These are phyloP conservation scores for Oryzias woworae DNA, from an alignment of 2,113 vertebrate species.

Conservation along the genomic window DNA sequence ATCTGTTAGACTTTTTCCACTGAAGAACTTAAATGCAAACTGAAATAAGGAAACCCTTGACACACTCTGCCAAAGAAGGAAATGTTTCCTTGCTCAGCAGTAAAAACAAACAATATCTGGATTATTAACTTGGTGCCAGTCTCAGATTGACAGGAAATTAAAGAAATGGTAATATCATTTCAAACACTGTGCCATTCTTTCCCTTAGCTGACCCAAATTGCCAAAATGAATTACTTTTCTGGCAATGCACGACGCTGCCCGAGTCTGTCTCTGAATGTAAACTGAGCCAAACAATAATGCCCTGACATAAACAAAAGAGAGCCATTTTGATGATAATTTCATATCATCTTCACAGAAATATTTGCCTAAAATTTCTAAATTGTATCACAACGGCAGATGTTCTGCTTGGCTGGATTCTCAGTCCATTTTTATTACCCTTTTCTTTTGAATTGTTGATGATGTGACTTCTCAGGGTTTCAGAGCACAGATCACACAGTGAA, in stretches of 20 bases:
- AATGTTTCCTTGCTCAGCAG: not conserved
- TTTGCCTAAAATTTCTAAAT: conserved; percentile 24
- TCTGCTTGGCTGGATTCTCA: no score
- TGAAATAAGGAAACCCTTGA: not conserved
- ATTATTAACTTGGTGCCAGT: conserved; percentile 29
- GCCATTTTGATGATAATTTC: conserved; percentile 53
- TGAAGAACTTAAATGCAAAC: conserved; percentile 10
- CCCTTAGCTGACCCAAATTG: conserved; percentile 51
- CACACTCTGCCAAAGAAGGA: conserved; percentile 9
- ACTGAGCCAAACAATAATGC: conserved; percentile 44
- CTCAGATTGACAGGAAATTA: conserved; percentile 67
- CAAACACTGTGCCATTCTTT: conserved; percentile 47
- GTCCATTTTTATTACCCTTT: no score
- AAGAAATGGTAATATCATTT: conserved; percentile 58
- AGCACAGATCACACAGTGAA: no score
- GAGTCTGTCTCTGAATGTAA: conserved; percentile 43
- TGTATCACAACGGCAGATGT: no score
- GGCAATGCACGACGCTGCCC: conserved; percentile 50
- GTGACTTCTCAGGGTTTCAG: no score
- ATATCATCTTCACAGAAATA: conserved; percentile 42
- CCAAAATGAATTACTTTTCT: conserved; percentile 54
- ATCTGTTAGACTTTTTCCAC: not conserved
- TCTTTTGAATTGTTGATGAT: no score
- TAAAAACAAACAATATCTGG: conserved; percentile 43
- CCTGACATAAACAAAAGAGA: conserved; percentile 43